Evolutionary conservation across 2,113 vertebrate species (phyloP), one percentile per base, ranked within the genome.

Genomic region (Trematocara variabile): DNA sequence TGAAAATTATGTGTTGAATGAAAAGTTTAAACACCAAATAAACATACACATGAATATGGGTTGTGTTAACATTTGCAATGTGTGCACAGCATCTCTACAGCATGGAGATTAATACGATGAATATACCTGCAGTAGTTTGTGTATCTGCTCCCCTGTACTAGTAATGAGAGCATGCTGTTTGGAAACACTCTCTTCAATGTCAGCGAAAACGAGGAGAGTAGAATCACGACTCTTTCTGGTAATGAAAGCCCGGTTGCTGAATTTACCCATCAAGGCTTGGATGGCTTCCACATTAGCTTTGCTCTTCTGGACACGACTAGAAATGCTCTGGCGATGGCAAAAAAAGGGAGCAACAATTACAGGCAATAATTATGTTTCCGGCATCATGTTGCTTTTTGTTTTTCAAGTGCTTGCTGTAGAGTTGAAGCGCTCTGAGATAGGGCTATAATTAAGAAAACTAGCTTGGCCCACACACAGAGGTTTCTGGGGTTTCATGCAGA

Each of bases 251-350:
- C 50, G 79, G 39, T 95, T 90, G 79, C 88, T 96, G 77, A 95
- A 91, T 92, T 90, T 93, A 8, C 81, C 88, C 91, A 95, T 92
- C 8, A 96, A 82, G 5, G 73, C 91, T 50, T 95, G 92, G 85
- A 97, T 89, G 18, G 93, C 86, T 75, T 97, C 95, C 83, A 95
- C 84, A 48, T 96, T 96, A 30, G 85, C 89, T 84, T 96, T 97
- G 86, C 96, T 95, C 81, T 91, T 96, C 88, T 96, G 94, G 56
- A 96, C 94, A 54, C 90, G 92, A 75, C 77, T 90, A n/a, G 95
- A 93, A 75, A 96, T 75, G 20, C 90, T 94, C 87, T 94, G 92
- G n/a, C 3, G 22, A 87, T 7, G 55, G 84, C 75, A 84, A 60
- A 58, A 20, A 4, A 41, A 9, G 3, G 8, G 8, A 30, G 20